These are phyloP conservation scores for Epinotia brunnichana DNA, from an alignment of 2,888 invertebrate genomes.

Conservation along the genomic window DNA sequence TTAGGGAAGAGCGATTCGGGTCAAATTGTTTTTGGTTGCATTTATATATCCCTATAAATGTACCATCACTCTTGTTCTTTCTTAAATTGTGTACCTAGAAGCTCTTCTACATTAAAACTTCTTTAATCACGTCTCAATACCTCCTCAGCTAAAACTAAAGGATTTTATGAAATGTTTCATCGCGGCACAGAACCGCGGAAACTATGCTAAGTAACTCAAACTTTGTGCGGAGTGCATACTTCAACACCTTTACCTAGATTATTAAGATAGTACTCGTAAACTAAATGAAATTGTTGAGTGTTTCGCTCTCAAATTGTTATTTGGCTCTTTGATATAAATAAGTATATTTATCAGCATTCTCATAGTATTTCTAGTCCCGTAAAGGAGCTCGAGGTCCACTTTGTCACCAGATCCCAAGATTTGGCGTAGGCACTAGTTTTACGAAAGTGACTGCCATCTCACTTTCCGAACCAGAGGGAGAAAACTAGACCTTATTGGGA, in stretches of 20 bases:
- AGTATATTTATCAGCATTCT: too few relatives aligned
- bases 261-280: conserved; percentile 14
- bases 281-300: conserved; percentile 18
- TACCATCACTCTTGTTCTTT: not conserved
- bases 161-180: not conserved
- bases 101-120: not conserved
- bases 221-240: conserved; percentile 6
- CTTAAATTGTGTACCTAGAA: not conserved
- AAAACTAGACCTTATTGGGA: too few relatives aligned
- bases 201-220: conserved; percentile 23
- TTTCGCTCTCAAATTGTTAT: not conserved
- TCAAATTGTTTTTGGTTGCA: too few relatives aligned
- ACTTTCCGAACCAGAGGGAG: too few relatives aligned
- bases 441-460: too few relatives aligned
- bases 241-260: conserved; percentile 5
- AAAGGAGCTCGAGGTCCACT: too few relatives aligned
- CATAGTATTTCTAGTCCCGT: too few relatives aligned
- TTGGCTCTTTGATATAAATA: not conserved
- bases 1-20: too few relatives aligned
- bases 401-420: too few relatives aligned
- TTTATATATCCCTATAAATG: too few relatives aligned
- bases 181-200: not conserved
- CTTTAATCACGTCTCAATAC: not conserved
- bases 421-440: too few relatives aligned
- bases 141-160: conserved; percentile 4